Evolutionary conservation across 2,888 invertebrate genomes (phyloP).

Genomic region (Myopa tessellatipennis): DNA sequence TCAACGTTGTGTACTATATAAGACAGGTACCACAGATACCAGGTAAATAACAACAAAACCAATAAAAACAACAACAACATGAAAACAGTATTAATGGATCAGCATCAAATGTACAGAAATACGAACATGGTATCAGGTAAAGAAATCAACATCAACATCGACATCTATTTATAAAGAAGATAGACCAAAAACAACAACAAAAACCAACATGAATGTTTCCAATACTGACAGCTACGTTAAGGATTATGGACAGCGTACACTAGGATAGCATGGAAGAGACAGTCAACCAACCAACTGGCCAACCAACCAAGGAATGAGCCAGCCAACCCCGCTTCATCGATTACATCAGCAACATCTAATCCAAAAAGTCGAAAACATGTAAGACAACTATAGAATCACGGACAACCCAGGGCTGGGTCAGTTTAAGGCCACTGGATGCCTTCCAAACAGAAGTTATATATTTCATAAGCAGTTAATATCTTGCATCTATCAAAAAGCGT

Average conservation of each 20-base stretch:
- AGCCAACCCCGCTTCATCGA: too few relatives aligned
- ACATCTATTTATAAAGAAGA: background rate
- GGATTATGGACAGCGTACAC: constrained; percentile 29
- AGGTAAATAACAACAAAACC: too few relatives aligned
- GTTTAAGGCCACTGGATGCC: too few relatives aligned
- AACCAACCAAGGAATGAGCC: too few relatives aligned
- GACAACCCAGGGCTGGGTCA: too few relatives aligned
- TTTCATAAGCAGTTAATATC: too few relatives aligned
- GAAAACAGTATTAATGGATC: background rate
- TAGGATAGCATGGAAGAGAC: background rate
- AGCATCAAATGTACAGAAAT: background rate
- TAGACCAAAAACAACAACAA: background rate
- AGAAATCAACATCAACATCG: background rate
- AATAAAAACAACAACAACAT: background rate
- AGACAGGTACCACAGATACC: background rate
- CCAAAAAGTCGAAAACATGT: background rate
- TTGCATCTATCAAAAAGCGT: too few relatives aligned
- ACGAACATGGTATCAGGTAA: background rate
- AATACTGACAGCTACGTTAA: constrained; percentile 22
- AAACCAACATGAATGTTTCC: background rate
- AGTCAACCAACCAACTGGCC: background rate
- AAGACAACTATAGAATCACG: background rate
- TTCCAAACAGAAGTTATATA: too few relatives aligned
- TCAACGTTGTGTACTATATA: background rate
- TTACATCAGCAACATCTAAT: too few relatives aligned